Percentiles rank a stretch among this genome's conserved stretches.
Conservation (phyloP, 2,797 vertebrate genomes). For the Podarcis lilfordi region DNA sequence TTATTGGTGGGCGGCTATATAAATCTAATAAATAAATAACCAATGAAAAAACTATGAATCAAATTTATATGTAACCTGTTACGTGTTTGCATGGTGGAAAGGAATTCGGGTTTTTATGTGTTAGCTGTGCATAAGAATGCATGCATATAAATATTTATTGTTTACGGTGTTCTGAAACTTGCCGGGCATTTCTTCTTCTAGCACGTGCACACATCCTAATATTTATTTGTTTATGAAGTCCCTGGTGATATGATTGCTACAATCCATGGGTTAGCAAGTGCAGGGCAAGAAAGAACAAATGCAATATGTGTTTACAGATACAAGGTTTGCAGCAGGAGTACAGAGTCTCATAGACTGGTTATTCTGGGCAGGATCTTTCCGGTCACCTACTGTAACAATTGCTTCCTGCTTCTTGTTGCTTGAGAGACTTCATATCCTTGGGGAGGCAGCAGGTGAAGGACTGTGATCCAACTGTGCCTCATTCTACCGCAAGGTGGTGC, state of each 20-base stretch:
- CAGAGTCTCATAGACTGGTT: background rate
- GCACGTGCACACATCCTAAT: constrained; percentile 20
- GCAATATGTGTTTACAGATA: background rate
- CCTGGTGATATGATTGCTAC: constrained; percentile 23
- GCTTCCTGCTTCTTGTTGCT: background rate
- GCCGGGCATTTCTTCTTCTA: constrained; percentile 12
- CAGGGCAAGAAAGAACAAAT: background rate
- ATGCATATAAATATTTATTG: constrained; percentile 53
- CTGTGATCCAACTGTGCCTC: background rate
- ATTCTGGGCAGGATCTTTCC: background rate
- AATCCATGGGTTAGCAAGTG: no score
- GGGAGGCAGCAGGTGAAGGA: background rate
- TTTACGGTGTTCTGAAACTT: constrained; percentile 16
- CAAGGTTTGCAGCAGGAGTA: background rate
- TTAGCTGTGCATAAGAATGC: background rate
- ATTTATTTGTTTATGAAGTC: constrained; percentile 6
- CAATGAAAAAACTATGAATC: background rate
- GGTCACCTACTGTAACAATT: background rate
- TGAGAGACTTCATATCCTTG: no score
- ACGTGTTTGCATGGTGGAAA: background rate
- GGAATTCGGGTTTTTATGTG: constrained; percentile 26
- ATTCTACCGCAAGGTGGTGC: background rate
- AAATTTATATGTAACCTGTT: constrained; percentile 9
- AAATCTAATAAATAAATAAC: background rate
- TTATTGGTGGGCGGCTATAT: constrained; percentile 9